These are phyloP conservation scores for Ctenosaura bakeri DNA, from an alignment of 2,797 vertebrate species.

Conservation along the genomic window DNA sequence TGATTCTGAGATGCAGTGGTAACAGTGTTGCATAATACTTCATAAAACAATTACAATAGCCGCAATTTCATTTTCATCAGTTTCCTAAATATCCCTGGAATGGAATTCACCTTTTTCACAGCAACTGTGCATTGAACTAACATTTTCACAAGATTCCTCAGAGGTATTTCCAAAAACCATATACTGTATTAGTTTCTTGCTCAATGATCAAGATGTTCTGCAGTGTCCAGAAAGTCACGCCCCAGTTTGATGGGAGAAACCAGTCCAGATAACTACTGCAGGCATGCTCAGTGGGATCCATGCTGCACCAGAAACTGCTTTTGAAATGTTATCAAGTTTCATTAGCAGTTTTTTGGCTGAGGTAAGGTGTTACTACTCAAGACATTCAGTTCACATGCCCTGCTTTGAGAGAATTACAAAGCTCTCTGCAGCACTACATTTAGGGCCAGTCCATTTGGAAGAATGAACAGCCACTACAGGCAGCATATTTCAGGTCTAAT, in stretches of 20 bases:
- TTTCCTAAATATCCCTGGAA: background rate
- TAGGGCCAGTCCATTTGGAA: background rate
- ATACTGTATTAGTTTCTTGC: background rate
- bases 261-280: background rate
- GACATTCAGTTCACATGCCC: background rate
- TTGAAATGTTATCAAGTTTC: conserved; percentile 10
- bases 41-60: background rate
- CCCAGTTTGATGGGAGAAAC: background rate
- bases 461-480: background rate
- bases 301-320: background rate
- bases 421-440: background rate
- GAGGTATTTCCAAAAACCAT: background rate
- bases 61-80: background rate
- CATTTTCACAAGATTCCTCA: background rate
- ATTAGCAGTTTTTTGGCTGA: background rate
- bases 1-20: background rate
- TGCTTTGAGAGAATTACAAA: background rate
- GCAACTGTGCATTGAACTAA: background rate
- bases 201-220: background rate
- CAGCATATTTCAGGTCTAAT: background rate
- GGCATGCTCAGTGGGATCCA: background rate
- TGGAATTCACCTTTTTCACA: background rate
- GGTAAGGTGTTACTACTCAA: background rate
- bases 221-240: background rate
- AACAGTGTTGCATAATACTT: background rate